These are phyloP conservation scores for Tragelaphus buxtoni DNA, from an alignment of 2,113 vertebrate species.

Conservation along the genomic window DNA sequence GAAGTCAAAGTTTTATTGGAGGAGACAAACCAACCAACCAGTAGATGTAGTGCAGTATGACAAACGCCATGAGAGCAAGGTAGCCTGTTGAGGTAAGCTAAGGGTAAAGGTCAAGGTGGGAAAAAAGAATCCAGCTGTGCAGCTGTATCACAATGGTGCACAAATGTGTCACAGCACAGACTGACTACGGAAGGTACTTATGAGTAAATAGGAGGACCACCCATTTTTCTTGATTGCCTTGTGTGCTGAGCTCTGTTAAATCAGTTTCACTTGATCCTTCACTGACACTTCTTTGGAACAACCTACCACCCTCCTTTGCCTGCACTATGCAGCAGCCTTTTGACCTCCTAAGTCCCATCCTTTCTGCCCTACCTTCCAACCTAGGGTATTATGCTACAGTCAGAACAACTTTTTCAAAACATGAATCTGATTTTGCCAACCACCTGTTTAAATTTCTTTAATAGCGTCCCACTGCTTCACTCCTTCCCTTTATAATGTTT, in stretches of 20 bases:
- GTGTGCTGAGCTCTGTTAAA: not conserved
- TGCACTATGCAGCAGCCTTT: not conserved
- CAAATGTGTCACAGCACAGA: not conserved
- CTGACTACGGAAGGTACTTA: not conserved
- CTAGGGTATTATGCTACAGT: not conserved
- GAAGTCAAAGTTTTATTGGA: not conserved
- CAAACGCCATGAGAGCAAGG: not conserved
- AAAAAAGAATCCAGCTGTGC: not conserved
- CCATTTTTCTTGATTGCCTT: not conserved
- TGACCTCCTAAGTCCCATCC: not conserved
- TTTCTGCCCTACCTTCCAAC: not conserved
- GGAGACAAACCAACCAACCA: not conserved
- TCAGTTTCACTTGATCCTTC: not conserved
- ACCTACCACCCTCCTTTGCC: not conserved
- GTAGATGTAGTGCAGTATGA: not conserved
- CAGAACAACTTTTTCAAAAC: not conserved
- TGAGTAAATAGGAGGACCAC: not conserved
- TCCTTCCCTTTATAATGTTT: not conserved
- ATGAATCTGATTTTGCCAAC: not conserved
- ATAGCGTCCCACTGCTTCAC: not conserved
- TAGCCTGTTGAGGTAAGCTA: not conserved
- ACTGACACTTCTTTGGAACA: not conserved
- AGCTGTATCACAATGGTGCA: no score
- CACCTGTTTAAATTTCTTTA: not conserved
- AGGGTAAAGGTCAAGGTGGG: not conserved